Conservation (phyloP, 1,140 invertebrate species). For the Rhyacophila brunnea region DNA sequence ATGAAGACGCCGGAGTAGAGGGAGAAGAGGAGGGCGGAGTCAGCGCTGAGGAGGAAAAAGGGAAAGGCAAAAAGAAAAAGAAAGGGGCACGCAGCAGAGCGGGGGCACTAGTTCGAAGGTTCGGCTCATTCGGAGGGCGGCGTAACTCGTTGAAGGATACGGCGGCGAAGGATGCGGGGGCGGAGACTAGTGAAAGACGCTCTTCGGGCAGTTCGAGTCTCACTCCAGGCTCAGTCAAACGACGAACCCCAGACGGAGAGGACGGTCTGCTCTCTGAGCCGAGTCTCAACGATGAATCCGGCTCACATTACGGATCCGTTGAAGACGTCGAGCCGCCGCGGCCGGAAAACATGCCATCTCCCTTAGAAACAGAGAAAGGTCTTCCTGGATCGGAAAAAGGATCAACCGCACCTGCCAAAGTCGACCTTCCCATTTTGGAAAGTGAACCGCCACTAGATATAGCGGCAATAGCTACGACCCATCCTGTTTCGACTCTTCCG, state of each 20-base stretch:
- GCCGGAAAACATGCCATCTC: slow-evolving; percentile 9
- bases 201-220: slow-evolving; percentile 28
- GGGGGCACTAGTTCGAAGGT: slow-evolving; percentile 24
- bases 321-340: slow-evolving; percentile 24
- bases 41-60: slow-evolving; percentile 21
- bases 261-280: slow-evolving; percentile 22
- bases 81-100: slow-evolving; percentile 27
- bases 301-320: slow-evolving; percentile 29
- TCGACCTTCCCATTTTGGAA: slow-evolving; percentile 5
- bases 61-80: slow-evolving; percentile 30
- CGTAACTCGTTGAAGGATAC: not conserved
- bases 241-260: slow-evolving; percentile 23
- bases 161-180: not conserved
- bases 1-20: slow-evolving; percentile 8
- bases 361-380: not conserved
- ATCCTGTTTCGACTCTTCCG: slow-evolving; percentile 47
- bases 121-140: slow-evolving; percentile 21
- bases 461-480: slow-evolving; percentile 46
- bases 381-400: not conserved
- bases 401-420: slow-evolving; percentile 23
- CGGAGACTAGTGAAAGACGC: slow-evolving; percentile 11
- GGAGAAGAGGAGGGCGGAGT: slow-evolving; percentile 18
- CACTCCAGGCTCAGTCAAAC: slow-evolving; percentile 29
- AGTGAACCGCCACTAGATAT: slow-evolving; percentile 24
- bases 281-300: slow-evolving; percentile 31